phyloP scores from a whole-genome alignment of 2,113 vertebrate species.

The Meles meles region DNA sequence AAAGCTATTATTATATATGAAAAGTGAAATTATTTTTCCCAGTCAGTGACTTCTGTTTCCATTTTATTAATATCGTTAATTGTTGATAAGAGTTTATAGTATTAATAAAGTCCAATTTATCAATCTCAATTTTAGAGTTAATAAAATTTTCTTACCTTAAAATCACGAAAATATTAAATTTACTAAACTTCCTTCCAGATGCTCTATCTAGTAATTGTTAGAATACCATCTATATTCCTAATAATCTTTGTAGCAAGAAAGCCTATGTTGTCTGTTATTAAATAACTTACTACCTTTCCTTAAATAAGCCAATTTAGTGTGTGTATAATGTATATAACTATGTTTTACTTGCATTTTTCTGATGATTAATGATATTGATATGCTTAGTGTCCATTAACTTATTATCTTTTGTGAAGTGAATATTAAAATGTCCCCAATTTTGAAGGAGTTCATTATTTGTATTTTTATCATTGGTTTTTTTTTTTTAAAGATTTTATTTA shows the following conservation, averaged over 20 bases:
- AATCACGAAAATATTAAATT: neutral
- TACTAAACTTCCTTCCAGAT: neutral
- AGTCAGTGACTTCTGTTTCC: neutral
- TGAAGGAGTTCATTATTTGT: neutral
- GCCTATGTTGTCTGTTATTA: neutral
- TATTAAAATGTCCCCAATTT: neutral
- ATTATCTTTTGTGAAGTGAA: neutral
- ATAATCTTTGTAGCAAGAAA: neutral
- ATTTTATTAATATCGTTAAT: neutral
- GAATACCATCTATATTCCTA: neutral
- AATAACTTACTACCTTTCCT: neutral
- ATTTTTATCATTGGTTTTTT: neutral
- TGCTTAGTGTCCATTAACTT: neutral
- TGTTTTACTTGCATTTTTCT: neutral
- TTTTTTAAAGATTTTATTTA: no score
- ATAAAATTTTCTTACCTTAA: neutral
- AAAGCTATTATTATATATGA: neutral
- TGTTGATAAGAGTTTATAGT: neutral
- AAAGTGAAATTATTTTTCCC: neutral
- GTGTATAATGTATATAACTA: neutral
- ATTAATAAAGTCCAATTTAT: neutral
- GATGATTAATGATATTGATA: neutral
- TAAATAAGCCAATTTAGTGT: neutral
- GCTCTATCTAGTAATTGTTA: neutral
- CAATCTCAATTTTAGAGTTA: neutral